Conservation (phyloP, 2,888 invertebrate genomes). For the Dolichopus griseipennis region DNA sequence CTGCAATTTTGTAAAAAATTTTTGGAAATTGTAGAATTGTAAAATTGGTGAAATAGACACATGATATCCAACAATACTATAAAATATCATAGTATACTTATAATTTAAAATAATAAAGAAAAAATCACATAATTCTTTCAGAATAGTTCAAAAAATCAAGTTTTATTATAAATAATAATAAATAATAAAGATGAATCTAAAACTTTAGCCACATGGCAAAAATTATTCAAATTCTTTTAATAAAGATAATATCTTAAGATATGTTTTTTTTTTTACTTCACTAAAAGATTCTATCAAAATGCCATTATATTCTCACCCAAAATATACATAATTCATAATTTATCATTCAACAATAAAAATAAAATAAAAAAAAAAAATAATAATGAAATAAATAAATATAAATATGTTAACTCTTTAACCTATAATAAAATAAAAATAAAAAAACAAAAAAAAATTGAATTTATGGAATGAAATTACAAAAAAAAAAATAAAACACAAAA, state of each 20-base stretch:
- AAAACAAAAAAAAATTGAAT: conserved; percentile 12
- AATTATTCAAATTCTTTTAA: neutral
- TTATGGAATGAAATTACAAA: neutral
- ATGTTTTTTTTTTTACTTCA: neutral
- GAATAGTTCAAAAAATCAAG: too few species aligned
- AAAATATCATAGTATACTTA: too few species aligned
- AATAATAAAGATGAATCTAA: too few species aligned
- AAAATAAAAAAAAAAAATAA: conserved; percentile 4
- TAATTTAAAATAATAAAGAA: too few species aligned
- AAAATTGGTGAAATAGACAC: too few species aligned
- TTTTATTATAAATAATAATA: too few species aligned
- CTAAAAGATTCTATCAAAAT: neutral
- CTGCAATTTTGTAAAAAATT: too few species aligned
- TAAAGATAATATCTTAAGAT: neutral
- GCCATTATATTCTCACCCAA: conserved; percentile 1
- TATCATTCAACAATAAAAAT: conserved; percentile 14
- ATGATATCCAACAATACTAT: too few species aligned
- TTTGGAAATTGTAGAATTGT: too few species aligned
- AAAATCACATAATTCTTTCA: too few species aligned
- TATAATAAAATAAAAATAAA: conserved; percentile 14
- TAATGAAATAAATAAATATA: conserved; percentile 6
- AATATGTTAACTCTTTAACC: conserved; percentile 9
- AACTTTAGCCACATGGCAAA: too few species aligned
- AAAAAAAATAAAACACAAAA: neutral
- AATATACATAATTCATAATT: neutral